phyloP scores from a whole-genome alignment of 2,113 vertebrate species.

The Laterallus jamaicensis region DNA sequence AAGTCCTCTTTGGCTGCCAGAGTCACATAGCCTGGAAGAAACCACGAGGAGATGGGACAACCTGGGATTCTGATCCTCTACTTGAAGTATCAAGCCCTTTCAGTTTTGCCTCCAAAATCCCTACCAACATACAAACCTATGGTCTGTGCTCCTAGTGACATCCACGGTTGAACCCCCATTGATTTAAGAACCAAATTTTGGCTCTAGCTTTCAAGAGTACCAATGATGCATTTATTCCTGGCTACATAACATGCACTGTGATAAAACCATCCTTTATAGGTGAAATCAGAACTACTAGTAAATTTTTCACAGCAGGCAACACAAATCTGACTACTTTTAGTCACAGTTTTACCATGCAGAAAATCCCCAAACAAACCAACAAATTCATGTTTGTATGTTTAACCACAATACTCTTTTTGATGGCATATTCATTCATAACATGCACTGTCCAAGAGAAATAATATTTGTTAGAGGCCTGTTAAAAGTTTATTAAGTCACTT shows the following conservation, averaged over 20 bases:
- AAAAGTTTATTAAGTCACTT: background rate
- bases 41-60: background rate
- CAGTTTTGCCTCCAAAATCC: background rate
- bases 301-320: background rate
- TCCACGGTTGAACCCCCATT: background rate
- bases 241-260: background rate
- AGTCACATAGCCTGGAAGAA: background rate
- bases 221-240: background rate
- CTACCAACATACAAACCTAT: background rate
- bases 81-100: background rate
- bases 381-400: background rate
- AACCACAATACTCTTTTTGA: background rate
- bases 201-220: background rate
- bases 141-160: background rate
- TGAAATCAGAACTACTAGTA: background rate
- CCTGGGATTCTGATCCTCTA: background rate
- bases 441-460: background rate
- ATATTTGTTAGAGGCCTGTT: background rate
- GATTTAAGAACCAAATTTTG: background rate
- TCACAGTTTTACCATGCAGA: background rate
- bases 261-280: background rate
- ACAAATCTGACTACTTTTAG: background rate
- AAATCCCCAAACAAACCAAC: background rate
- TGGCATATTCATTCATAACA: background rate
- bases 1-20: background rate